Conservation (phyloP, 2,113 vertebrate genomes). For the Ascaphus truei region DNA sequence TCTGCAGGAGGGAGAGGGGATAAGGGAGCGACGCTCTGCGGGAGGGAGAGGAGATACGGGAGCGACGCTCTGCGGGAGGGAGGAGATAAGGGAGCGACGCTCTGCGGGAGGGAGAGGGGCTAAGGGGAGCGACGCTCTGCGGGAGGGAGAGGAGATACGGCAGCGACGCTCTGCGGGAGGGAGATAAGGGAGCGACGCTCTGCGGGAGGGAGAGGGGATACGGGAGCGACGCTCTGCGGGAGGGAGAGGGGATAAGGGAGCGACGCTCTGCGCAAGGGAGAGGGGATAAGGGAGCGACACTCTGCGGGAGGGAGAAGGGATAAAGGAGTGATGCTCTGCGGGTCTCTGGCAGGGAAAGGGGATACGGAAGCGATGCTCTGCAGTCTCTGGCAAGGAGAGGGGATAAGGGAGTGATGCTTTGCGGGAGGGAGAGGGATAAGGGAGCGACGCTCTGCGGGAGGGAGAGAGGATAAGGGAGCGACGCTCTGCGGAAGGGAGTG, state of each 20-base stretch:
- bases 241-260: constrained; percentile 8
- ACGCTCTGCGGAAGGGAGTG: no score
- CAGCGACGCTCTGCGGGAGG: constrained; percentile 12
- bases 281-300: constrained; percentile 17
- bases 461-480: no score
- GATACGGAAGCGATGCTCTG: no score
- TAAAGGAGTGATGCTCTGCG: no score
- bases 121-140: constrained; percentile 54
- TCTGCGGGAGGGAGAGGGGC: constrained; percentile 54
- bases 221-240: constrained; percentile 73
- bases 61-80: not conserved
- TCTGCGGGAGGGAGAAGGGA: no score
- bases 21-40: constrained; percentile 15
- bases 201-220: constrained; percentile 44
- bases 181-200: not conserved
- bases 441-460: no score
- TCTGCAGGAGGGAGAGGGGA: constrained; percentile 49
- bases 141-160: constrained; percentile 43
- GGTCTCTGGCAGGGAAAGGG: no score
- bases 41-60: not conserved
- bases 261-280: constrained; percentile 59
- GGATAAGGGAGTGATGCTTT: no score
- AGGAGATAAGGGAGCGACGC: constrained; percentile 57
- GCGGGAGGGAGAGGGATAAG: no score
- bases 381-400: no score